A percentile compares a stretch with the other conserved stretches of the same genome.
Evolutionary conservation across 2,888 invertebrate genomes (phyloP).

Genomic region (Drosophila paramelanica): DNA sequence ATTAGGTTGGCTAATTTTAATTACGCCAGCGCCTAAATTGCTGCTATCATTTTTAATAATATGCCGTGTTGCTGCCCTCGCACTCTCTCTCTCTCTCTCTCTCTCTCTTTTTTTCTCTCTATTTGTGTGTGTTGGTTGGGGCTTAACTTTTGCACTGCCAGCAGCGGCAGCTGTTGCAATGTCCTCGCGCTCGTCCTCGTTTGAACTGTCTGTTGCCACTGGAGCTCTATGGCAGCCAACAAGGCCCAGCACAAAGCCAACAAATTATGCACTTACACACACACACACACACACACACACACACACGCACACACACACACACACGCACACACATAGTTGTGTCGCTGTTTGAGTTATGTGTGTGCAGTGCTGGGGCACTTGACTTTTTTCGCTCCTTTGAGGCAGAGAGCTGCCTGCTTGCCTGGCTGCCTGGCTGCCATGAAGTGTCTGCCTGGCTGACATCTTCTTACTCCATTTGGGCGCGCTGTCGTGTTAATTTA

Average conservation of each 20-base stretch:
- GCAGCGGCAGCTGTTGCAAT: constrained; percentile 66
- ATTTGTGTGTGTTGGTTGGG: constrained; percentile 38
- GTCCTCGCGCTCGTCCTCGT: constrained; percentile 5
- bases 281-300: constrained; percentile 21
- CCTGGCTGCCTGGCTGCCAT: constrained; percentile 28
- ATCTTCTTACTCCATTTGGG: constrained; percentile 79
- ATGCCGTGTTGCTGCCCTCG: constrained; percentile 39
- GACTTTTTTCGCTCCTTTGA: constrained; percentile 63
- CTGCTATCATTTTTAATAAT: constrained; percentile 80
- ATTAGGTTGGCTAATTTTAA: constrained; percentile 78
- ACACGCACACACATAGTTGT: constrained; percentile 20
- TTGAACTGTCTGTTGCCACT: constrained; percentile 45
- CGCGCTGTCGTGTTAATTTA: constrained; percentile 79
- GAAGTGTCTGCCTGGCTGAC: constrained; percentile 61
- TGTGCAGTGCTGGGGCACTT: constrained; percentile 61
- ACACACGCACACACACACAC: constrained; percentile 36
- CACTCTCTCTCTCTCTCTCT: constrained; percentile 3
- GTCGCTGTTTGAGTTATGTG: constrained; percentile 67
- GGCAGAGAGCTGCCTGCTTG: constrained; percentile 31
- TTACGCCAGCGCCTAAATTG: constrained; percentile 72
- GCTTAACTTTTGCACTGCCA: constrained; percentile 67
- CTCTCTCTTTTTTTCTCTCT: constrained; percentile 7
- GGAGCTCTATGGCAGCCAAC: constrained; percentile 32
- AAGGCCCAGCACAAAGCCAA: constrained; percentile 73
- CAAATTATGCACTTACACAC: constrained; percentile 73